These are phyloP conservation scores for Ostrea edulis DNA, from an alignment of 1,140 invertebrate genomes.

Conservation along the genomic window DNA sequence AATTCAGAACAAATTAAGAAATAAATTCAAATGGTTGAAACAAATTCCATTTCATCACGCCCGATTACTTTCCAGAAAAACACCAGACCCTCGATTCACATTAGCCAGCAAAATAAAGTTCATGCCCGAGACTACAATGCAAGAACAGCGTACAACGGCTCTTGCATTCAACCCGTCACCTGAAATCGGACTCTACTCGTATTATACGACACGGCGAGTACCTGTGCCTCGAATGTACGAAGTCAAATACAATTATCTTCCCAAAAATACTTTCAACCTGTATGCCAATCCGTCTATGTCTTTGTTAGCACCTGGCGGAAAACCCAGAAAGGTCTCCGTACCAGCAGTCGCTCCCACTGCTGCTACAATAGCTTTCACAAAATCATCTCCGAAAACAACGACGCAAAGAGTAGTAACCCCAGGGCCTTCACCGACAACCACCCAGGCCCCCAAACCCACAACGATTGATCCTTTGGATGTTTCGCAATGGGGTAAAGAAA, in stretches of 20 bases:
- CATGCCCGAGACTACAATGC: background rate
- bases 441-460: background rate
- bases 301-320: background rate
- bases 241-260: constrained; percentile 7
- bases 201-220: background rate
- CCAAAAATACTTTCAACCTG: background rate
- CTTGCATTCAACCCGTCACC: background rate
- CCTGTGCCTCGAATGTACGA: background rate
- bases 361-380: background rate
- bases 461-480: background rate
- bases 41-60: constrained; percentile 8
- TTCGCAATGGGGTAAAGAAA: background rate
- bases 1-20: background rate
- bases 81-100: background rate
- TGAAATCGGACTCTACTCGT: background rate
- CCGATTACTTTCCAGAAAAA: background rate
- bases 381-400: background rate
- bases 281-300: constrained; percentile 10
- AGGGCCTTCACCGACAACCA: background rate
- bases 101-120: constrained; percentile 24
- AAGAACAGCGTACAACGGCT: constrained; percentile 2
- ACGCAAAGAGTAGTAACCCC: background rate
- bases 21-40: background rate
- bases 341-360: background rate
- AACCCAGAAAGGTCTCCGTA: background rate